Conservation (phyloP, 2,888 invertebrate species). For the Sipha maydis region DNA sequence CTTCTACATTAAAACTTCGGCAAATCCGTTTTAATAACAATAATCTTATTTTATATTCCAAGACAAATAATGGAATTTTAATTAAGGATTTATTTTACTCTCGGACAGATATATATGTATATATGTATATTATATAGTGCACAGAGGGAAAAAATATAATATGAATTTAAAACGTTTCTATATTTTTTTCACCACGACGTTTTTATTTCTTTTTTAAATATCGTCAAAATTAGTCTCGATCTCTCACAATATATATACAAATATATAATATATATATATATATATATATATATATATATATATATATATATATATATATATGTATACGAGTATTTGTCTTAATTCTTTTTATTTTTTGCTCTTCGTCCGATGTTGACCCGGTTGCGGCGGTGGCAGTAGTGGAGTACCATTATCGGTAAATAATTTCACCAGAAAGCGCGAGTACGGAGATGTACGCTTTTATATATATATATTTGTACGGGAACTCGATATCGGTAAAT, state of each 20-base stretch:
- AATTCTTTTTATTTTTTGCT: neutral
- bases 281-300: neutral
- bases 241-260: neutral
- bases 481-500: constrained; percentile 38
- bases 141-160: constrained; percentile 42
- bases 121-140: no score
- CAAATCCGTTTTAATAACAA: constrained; percentile 62
- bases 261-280: no score
- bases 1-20: constrained; percentile 57
- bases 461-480: neutral
- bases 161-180: constrained; percentile 42
- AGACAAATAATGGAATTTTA: constrained; percentile 62
- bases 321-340: neutral
- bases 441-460: neutral
- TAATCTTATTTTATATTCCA: constrained; percentile 62
- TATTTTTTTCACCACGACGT: neutral
- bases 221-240: constrained; percentile 29
- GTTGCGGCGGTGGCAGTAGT: no score
- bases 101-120: neutral
- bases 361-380: constrained; percentile 3
- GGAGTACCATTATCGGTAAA: neutral
- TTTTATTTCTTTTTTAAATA: constrained; percentile 28
- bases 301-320: neutral
- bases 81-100: constrained; percentile 60
- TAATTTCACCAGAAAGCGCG: neutral